Percentiles rank a stretch among this genome's conserved stretches.
Evolutionary conservation across 2,888 invertebrate species (phyloP).

Genomic region (Acanthococcus lagerstroemiae): DNA sequence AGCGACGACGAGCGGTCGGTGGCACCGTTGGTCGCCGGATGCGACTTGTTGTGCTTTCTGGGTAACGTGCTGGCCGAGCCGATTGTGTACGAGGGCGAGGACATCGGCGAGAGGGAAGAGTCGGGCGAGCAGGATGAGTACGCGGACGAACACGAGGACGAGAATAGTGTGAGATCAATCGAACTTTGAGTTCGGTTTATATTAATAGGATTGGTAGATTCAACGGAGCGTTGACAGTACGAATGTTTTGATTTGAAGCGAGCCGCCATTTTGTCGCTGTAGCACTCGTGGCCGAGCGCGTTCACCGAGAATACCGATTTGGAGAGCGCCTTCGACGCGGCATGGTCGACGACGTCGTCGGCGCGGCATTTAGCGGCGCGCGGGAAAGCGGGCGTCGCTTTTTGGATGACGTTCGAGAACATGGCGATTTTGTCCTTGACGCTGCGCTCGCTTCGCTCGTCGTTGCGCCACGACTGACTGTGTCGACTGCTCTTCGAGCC

Average conservation of each 20-base stretch:
- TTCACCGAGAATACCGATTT: slow-evolving; percentile 23
- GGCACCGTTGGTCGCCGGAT: neutral
- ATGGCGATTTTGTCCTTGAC: slow-evolving; percentile 79
- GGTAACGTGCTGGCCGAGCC: slow-evolving; percentile 37
- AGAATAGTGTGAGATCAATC: slow-evolving; percentile 38
- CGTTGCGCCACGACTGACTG: slow-evolving; percentile 44
- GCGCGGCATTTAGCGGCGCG: neutral
- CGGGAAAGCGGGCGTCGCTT: slow-evolving; percentile 39
- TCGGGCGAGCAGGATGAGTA: slow-evolving; percentile 37
- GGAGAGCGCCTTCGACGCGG: slow-evolving; percentile 6
- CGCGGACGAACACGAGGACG: slow-evolving; percentile 37
- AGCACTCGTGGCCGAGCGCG: neutral
- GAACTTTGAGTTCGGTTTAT: slow-evolving; percentile 29
- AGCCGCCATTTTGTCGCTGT: neutral
- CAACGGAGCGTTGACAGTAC: no score
- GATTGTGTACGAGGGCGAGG: slow-evolving; percentile 34
- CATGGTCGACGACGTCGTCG: neutral
- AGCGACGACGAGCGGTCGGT: neutral
- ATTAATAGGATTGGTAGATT: slow-evolving; percentile 12
- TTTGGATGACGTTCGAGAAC: slow-evolving; percentile 52
- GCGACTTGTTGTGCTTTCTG: slow-evolving; percentile 31
- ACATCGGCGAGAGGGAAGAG: slow-evolving; percentile 36
- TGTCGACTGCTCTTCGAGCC: slow-evolving; percentile 1
- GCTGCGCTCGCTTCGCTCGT: slow-evolving; percentile 68
- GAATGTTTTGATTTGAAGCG: slow-evolving; percentile 19